Percentiles rank a stretch among this genome's conserved stretches.
Evolutionary conservation across 2,888 invertebrate species (phyloP).

Genomic region (Yponomeuta sedellus): DNA sequence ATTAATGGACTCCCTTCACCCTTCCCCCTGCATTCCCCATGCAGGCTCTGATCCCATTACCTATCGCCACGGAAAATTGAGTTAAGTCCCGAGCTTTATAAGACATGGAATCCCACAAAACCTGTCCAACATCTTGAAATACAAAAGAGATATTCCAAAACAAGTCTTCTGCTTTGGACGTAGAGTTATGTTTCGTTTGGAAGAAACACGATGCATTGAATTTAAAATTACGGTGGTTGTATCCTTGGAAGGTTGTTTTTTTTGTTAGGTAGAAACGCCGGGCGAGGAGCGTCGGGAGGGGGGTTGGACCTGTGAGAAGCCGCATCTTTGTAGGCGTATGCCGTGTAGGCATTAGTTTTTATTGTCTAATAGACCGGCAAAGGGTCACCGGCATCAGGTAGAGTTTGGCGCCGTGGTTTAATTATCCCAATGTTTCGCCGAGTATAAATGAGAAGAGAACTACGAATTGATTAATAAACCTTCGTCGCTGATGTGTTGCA

Average conservation of each 20-base stretch:
- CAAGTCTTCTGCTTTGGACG: not conserved
- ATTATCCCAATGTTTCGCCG: slow-evolving; percentile 59
- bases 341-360: slow-evolving; percentile 68
- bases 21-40: slow-evolving; percentile 49
- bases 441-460: slow-evolving; percentile 45
- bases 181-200: not conserved
- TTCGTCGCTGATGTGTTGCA: slow-evolving; percentile 4
- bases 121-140: not conserved
- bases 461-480: slow-evolving; percentile 32
- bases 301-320: slow-evolving; percentile 62
- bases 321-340: slow-evolving; percentile 46
- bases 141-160: not conserved
- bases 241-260: slow-evolving; percentile 74
- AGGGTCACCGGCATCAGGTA: slow-evolving; percentile 70
- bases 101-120: not conserved
- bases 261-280: slow-evolving; percentile 38
- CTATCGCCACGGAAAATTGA: not conserved
- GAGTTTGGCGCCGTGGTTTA: slow-evolving; percentile 66
- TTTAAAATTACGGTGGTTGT: slow-evolving; percentile 68
- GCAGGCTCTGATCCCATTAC: slow-evolving; percentile 19
- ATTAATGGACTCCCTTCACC: slow-evolving; percentile 69
- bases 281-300: slow-evolving; percentile 34
- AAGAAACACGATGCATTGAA: slow-evolving; percentile 29
- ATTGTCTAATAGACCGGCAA: slow-evolving; percentile 71
- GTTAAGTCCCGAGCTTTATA: not conserved